These are phyloP conservation scores for Rhizoglyphus robini DNA, from an alignment of 1,140 invertebrate genomes.

Conservation along the genomic window DNA sequence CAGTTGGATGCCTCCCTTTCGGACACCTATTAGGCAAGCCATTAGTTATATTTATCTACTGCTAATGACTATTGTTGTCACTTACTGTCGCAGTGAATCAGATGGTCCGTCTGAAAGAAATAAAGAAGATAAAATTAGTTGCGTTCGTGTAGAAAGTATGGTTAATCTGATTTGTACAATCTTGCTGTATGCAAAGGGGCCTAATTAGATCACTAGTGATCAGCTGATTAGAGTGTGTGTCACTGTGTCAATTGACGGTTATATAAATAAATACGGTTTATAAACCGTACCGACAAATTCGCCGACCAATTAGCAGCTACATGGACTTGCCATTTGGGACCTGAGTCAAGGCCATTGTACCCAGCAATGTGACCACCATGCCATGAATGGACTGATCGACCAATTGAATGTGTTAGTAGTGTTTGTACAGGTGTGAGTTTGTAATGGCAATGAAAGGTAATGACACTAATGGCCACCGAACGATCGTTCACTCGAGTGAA, in stretches of 20 bases:
- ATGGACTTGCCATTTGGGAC: neutral
- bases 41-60: too few relatives aligned
- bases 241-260: too few relatives aligned
- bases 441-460: too few relatives aligned
- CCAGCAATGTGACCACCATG: neutral
- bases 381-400: too few relatives aligned
- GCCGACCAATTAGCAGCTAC: neutral
- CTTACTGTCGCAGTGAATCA: constrained; percentile 96
- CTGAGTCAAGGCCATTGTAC: too few relatives aligned
- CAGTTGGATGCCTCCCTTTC: too few relatives aligned
- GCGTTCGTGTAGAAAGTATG: neutral
- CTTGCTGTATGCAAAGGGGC: neutral
- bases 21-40: too few relatives aligned
- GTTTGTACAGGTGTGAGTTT: too few relatives aligned
- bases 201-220: constrained; percentile 3
- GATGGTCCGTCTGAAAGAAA: constrained; percentile 69
- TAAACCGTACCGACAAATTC: neutral
- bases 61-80: too few relatives aligned
- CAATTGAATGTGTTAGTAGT: too few relatives aligned
- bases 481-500: too few relatives aligned
- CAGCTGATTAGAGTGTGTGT: neutral
- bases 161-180: neutral
- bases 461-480: neutral
- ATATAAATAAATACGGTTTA: too few relatives aligned
- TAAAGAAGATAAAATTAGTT: neutral